A percentile compares a stretch with the other conserved stretches of the same genome.
These are phyloP conservation scores for Drosophila grimshawi DNA, from an alignment of 1,140 invertebrate species.

Conservation along the genomic window DNA sequence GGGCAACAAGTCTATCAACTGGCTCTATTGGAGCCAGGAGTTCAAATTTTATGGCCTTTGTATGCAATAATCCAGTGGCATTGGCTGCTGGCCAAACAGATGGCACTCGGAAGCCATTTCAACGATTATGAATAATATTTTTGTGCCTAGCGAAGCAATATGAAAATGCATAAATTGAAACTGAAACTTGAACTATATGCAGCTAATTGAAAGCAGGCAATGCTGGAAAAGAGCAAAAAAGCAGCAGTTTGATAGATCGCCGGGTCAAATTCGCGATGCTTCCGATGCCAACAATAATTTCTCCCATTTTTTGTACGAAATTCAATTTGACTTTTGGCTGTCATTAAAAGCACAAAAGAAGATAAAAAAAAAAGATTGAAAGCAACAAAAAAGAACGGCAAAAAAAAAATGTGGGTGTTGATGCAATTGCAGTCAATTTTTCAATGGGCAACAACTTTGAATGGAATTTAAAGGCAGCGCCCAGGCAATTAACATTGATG, in stretches of 20 bases:
- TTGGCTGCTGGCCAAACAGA: constrained; percentile 69
- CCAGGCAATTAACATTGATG: constrained; percentile 70
- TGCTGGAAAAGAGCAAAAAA: constrained; percentile 35
- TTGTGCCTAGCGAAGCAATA: constrained; percentile 28
- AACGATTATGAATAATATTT: constrained; percentile 72
- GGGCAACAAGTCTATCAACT: constrained; percentile 55
- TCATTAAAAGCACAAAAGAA: constrained; percentile 61
- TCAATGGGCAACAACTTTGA: constrained; percentile 51
- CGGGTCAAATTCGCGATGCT: not conserved
- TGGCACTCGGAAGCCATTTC: constrained; percentile 70
- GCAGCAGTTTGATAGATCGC: constrained; percentile 61
- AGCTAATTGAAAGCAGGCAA: constrained; percentile 71
- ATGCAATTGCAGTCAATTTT: constrained; percentile 58
- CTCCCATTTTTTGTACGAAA: constrained; percentile 35
- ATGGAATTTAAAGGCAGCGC: constrained; percentile 57
- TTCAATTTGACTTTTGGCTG: constrained; percentile 70
- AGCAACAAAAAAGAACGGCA: not conserved
- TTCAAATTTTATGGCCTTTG: constrained; percentile 27
- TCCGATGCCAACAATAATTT: constrained; percentile 30
- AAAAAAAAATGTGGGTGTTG: constrained; percentile 59
- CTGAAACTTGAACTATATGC: constrained; percentile 73
- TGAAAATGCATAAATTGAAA: constrained; percentile 75
- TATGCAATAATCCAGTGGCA: constrained; percentile 62
- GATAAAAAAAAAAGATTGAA: constrained; percentile 16
- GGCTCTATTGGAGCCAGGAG: constrained; percentile 9